A percentile compares a stretch with the other conserved stretches of the same genome.
Evolutionary conservation across 1,140 invertebrate species (phyloP).

Genomic region (Lysiphlebus fabarum): DNA sequence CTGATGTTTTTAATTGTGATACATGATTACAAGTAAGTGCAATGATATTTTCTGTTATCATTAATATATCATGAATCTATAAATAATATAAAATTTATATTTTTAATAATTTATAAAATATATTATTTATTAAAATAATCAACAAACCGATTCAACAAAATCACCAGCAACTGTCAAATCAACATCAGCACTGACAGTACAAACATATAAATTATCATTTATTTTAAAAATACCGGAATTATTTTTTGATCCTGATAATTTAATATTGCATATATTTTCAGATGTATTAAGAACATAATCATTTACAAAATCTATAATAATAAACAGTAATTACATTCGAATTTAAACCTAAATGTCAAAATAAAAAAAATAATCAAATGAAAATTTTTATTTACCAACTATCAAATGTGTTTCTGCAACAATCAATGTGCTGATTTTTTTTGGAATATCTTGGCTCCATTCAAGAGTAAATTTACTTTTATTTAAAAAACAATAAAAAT

Average conservation of each 20-base stretch:
- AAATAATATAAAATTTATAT: no score
- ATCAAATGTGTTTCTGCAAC: slow-evolving; percentile 19
- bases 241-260: slow-evolving; percentile 32
- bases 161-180: slow-evolving; percentile 37
- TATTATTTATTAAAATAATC: no score
- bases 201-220: slow-evolving; percentile 36
- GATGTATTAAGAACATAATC: slow-evolving; percentile 27
- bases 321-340: background rate
- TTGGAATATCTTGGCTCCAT: slow-evolving; percentile 16
- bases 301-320: slow-evolving; percentile 18
- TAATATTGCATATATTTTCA: slow-evolving; percentile 37
- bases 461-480: slow-evolving; percentile 22
- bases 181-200: slow-evolving; percentile 35
- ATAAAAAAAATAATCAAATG: background rate
- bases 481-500: background rate
- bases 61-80: slow-evolving; percentile 43
- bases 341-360: background rate
- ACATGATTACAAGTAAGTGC: slow-evolving; percentile 38
- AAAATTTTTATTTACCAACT: slow-evolving; percentile 19
- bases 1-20: slow-evolving; percentile 38
- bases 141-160: slow-evolving; percentile 37
- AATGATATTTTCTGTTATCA: slow-evolving; percentile 33
- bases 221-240: slow-evolving; percentile 36
- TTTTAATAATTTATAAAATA: no score
- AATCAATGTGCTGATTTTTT: slow-evolving; percentile 18